phyloP scores from a whole-genome alignment of 2,888 invertebrate genomes.

The Melinopterus prodromus region DNA sequence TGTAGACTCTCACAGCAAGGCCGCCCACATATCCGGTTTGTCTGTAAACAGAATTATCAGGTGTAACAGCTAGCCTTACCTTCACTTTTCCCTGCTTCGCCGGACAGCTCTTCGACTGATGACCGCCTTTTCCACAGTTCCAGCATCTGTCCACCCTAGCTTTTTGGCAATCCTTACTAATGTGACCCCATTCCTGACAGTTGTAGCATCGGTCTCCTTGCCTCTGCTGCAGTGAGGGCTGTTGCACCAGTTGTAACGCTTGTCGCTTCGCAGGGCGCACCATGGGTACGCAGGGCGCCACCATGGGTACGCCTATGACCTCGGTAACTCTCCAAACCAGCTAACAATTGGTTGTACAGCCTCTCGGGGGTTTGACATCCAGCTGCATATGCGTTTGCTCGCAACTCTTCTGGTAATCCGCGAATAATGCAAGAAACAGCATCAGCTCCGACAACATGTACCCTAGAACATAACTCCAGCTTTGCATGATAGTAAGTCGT shows the following conservation, averaged over 20 bases:
- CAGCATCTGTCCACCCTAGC: too few species aligned
- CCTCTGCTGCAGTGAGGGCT: neutral
- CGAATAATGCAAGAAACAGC: slow-evolving; percentile 33
- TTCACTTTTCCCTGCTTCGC: too few species aligned
- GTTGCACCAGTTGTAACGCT: neutral
- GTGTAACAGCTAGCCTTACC: too few species aligned
- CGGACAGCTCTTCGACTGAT: too few species aligned
- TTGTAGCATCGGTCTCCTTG: slow-evolving; percentile 6
- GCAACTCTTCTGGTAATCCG: slow-evolving; percentile 34
- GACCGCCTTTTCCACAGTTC: too few species aligned
- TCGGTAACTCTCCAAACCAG: slow-evolving; percentile 34
- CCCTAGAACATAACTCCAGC: neutral
- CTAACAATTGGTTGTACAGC: slow-evolving; percentile 29
- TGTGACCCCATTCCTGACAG: slow-evolving; percentile 15
- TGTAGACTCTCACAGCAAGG: neutral
- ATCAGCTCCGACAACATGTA: neutral
- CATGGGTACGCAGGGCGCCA: neutral
- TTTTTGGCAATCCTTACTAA: neutral
- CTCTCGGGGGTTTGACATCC: slow-evolving; percentile 30
- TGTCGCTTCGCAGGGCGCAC: neutral
- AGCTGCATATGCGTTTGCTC: slow-evolving; percentile 34
- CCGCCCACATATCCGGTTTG: too few species aligned
- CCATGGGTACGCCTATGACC: neutral
- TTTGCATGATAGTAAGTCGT: neutral
- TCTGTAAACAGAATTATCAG: too few species aligned